phyloP scores from a whole-genome alignment of 2,797 vertebrate genomes.

The Manis crassicaudata region DNA sequence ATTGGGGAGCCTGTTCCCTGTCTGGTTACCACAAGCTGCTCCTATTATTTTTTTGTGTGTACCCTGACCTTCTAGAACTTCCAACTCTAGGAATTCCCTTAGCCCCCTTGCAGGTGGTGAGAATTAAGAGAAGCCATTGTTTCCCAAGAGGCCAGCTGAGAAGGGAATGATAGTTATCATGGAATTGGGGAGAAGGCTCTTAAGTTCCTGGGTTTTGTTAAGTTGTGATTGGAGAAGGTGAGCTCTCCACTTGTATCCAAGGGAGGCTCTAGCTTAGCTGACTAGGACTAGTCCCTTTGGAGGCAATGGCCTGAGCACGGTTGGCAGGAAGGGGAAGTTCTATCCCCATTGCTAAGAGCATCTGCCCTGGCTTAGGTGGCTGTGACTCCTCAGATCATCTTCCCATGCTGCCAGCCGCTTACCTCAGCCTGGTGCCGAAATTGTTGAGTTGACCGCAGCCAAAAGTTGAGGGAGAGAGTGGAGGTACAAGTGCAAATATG shows the following conservation, averaged over 20 bases:
- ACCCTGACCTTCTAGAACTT: not conserved
- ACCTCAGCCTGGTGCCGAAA: not conserved
- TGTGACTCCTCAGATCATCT: conserved; percentile 16
- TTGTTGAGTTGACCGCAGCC: not conserved
- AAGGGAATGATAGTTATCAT: conserved; percentile 11
- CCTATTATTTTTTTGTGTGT: conserved; percentile 51
- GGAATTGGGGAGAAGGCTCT: not conserved
- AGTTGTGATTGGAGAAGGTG: not conserved
- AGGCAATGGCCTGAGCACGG: not conserved
- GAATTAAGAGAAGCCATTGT: conserved; percentile 17
- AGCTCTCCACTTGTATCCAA: not conserved
- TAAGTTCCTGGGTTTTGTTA: conserved; percentile 31
- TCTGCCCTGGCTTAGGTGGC: not conserved
- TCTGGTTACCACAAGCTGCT: not conserved
- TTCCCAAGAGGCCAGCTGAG: not conserved
- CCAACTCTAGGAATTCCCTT: not conserved
- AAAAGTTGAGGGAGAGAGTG: not conserved
- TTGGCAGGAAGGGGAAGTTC: not conserved
- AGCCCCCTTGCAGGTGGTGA: not conserved
- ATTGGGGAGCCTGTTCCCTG: not conserved
- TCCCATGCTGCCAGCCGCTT: not conserved
- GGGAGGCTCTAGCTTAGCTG: not conserved
- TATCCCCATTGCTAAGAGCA: not conserved
- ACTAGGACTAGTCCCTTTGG: not conserved
- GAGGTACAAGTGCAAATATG: not conserved